These are phyloP conservation scores for Dendrophyllia cribrosa DNA, from an alignment of 64 coral and sea anemone species.

Conservation along the genomic window DNA sequence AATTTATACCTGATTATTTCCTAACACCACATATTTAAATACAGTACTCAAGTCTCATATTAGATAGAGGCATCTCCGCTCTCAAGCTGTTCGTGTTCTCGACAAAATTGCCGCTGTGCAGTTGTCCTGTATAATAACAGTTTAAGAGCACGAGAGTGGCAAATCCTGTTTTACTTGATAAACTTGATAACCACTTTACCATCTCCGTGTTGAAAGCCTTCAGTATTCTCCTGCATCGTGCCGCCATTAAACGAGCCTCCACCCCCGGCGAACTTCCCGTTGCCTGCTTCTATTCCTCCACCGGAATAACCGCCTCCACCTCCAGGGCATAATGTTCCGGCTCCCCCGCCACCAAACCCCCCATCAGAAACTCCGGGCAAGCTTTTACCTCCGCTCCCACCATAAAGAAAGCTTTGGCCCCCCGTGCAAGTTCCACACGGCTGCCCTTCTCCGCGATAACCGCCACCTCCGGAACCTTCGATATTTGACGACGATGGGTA, in stretches of 20 bases:
- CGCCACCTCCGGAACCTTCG: constrained; percentile 45
- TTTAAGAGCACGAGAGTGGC: not conserved
- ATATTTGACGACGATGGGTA: not conserved
- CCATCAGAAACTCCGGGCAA: not conserved
- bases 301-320: constrained; percentile 93
- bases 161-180: not conserved
- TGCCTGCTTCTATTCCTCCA: constrained; percentile 60
- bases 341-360: constrained; percentile 80
- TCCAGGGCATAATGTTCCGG: constrained; percentile 47
- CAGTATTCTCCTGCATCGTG: constrained; percentile 34
- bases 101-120: too few relatives aligned
- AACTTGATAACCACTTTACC: constrained; percentile 69
- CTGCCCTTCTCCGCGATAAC: constrained; percentile 41
- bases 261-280: constrained; percentile 55
- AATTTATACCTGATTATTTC: too few relatives aligned
- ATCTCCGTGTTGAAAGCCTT: constrained; percentile 56
- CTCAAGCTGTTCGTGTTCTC: too few relatives aligned
- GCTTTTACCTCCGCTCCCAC: constrained; percentile 50
- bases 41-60: too few relatives aligned
- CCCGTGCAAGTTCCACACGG: not conserved
- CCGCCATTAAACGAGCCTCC: constrained; percentile 79
- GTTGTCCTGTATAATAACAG: too few relatives aligned
- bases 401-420: constrained; percentile 69
- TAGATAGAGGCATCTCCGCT: too few relatives aligned
- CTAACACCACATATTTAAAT: too few relatives aligned